These are phyloP conservation scores for Coelinius sp. DNA, from an alignment of 2,888 invertebrate species.

Conservation along the genomic window DNA sequence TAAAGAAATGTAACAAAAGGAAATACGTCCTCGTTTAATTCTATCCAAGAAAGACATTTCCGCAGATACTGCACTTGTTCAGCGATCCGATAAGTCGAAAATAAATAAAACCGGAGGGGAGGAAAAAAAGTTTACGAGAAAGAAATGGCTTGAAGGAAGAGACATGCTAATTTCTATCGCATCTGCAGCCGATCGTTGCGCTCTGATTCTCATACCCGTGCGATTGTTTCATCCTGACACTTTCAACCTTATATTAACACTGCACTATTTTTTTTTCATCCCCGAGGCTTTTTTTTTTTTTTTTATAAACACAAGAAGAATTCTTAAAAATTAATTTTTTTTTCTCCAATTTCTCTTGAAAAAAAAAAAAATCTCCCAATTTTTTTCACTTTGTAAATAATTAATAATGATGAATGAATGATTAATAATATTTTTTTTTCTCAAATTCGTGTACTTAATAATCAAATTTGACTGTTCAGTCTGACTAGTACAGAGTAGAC, in stretches of 20 bases:
- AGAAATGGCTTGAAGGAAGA: not conserved
- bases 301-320: no score
- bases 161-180: constrained; percentile 44
- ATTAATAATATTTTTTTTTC: not conserved
- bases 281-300: no score
- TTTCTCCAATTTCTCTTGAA: no score
- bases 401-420: not conserved
- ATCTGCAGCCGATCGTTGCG: constrained; percentile 51
- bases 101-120: not conserved
- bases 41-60: constrained; percentile 50
- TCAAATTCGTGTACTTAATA: not conserved
- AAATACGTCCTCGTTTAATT: constrained; percentile 34
- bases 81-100: constrained; percentile 51
- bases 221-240: constrained; percentile 37
- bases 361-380: no score
- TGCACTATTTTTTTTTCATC: not conserved
- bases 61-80: constrained; percentile 53
- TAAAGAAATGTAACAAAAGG: not conserved
- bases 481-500: constrained; percentile 23
- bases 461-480: not conserved
- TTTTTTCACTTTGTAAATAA: not conserved
- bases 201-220: constrained; percentile 46
- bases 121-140: not conserved
- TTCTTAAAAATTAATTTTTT: no score
- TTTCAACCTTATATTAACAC: constrained; percentile 28